phyloP scores from a whole-genome alignment of 2,888 invertebrate genomes.

The Platynereis dumerilii region DNA sequence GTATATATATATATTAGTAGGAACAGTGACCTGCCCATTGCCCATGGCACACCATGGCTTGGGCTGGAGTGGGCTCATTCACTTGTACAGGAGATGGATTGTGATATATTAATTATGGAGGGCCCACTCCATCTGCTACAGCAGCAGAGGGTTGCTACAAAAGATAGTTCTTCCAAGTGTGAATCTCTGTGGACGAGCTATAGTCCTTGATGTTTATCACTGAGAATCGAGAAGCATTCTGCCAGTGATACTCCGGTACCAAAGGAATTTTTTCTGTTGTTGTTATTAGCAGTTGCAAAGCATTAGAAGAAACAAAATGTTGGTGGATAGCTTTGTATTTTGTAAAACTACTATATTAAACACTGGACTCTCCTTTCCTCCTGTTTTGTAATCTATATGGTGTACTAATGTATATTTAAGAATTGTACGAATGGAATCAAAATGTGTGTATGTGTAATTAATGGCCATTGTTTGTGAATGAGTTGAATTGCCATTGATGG shows the following conservation, averaged over 20 bases:
- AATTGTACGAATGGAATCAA: no score
- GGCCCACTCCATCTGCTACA: background rate
- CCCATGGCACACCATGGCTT: background rate
- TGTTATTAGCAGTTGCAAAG: background rate
- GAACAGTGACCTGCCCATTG: background rate
- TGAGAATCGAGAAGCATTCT: no score
- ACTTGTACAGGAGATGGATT: slow-evolving; percentile 9
- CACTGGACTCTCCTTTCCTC: no score
- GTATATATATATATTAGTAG: slow-evolving; percentile 1
- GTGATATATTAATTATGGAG: slow-evolving; percentile 10
- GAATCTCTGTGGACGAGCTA: slow-evolving; percentile 4
- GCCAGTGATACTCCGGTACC: no score
- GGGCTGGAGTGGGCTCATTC: background rate
- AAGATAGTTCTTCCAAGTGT: slow-evolving; percentile 6
- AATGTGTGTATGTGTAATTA: no score
- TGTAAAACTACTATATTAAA: background rate
- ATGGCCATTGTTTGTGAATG: no score
- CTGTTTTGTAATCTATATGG: no score
- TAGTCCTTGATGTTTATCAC: background rate
- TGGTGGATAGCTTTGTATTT: slow-evolving; percentile 7
- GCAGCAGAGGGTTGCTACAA: background rate
- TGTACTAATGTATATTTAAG: no score
- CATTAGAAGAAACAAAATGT: background rate
- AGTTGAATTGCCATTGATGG: no score
- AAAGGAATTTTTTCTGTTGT: no score